Conservation (phyloP, 1,140 invertebrate genomes). For the Uloborus diversus region DNA sequence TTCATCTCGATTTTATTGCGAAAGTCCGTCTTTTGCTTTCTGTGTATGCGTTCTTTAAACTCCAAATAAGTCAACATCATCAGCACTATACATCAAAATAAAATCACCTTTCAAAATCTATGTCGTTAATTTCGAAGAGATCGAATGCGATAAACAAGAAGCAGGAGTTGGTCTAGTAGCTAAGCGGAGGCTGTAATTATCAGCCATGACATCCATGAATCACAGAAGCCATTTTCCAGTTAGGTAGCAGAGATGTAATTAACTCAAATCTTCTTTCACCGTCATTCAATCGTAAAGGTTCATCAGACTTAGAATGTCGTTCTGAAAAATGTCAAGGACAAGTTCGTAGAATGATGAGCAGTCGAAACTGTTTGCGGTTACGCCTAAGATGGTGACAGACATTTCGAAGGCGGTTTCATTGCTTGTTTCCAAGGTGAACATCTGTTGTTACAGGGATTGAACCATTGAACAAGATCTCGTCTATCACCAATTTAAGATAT, state of each 20-base stretch:
- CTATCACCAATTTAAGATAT: too few species aligned
- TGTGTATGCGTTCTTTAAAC: too few species aligned
- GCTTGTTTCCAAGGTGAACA: conserved; percentile 20
- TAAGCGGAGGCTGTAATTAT: not conserved
- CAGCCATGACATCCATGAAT: not conserved
- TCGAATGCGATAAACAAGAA: too few species aligned
- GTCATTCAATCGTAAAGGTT: conserved; percentile 19
- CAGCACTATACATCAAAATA: too few species aligned
- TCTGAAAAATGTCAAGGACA: conserved; percentile 32
- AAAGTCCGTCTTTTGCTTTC: too few species aligned
- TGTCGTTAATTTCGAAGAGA: too few species aligned
- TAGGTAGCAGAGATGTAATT: not conserved
- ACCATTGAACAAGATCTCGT: too few species aligned
- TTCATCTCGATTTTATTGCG: too few species aligned
- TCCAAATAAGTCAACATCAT: too few species aligned
- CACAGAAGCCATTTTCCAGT: not conserved
- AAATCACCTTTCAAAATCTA: too few species aligned
- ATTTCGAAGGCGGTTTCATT: not conserved
- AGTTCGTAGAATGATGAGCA: not conserved
- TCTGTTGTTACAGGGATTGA: not conserved
- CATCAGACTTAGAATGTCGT: conserved; percentile 28
- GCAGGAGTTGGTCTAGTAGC: too few species aligned
- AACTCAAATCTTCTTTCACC: not conserved
- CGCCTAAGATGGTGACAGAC: conserved; percentile 26
- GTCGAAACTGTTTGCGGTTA: not conserved